A percentile compares a stretch with the other conserved stretches of the same genome.
Evolutionary conservation across 2,888 invertebrate species (phyloP).

Genomic region (Gymnosoma rotundatum): DNA sequence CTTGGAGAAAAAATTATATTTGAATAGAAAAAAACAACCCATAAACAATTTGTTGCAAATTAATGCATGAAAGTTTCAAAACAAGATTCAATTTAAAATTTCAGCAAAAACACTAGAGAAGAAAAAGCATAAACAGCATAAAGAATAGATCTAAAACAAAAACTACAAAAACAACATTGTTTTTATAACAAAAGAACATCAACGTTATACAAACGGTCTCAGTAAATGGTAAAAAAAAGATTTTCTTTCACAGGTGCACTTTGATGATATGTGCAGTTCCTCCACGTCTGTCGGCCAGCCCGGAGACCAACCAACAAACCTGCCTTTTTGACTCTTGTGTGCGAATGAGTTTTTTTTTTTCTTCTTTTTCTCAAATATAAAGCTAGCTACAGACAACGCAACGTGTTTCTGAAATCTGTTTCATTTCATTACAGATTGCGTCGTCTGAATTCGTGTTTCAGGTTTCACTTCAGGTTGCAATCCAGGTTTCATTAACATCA

Average conservation of each 20-base stretch:
- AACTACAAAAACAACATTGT: constrained; percentile 24
- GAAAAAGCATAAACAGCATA: constrained; percentile 1
- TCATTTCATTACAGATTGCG: too few relatives aligned
- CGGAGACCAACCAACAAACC: background rate
- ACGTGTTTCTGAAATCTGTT: too few relatives aligned
- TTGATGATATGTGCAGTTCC: constrained; percentile 47
- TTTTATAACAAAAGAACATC: constrained; percentile 25
- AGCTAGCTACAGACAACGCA: too few relatives aligned
- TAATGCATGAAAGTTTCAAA: constrained; percentile 66
- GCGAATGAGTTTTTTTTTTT: background rate
- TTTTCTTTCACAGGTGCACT: constrained; percentile 66
- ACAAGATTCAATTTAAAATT: constrained; percentile 59
- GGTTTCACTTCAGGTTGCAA: too few relatives aligned
- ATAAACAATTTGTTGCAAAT: constrained; percentile 68
- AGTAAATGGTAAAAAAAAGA: constrained; percentile 49
- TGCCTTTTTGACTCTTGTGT: constrained; percentile 9
- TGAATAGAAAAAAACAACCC: constrained; percentile 30
- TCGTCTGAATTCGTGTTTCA: too few relatives aligned
- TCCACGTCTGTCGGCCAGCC: constrained; percentile 16
- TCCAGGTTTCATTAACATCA: too few relatives aligned
- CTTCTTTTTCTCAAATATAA: background rate
- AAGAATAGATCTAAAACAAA: constrained; percentile 39
- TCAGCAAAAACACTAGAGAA: background rate
- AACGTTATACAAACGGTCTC: constrained; percentile 31
- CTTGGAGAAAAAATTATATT: constrained; percentile 24